Conservation (phyloP, 2,797 vertebrate species). For the Oryzias dopingdopingensis region DNA sequence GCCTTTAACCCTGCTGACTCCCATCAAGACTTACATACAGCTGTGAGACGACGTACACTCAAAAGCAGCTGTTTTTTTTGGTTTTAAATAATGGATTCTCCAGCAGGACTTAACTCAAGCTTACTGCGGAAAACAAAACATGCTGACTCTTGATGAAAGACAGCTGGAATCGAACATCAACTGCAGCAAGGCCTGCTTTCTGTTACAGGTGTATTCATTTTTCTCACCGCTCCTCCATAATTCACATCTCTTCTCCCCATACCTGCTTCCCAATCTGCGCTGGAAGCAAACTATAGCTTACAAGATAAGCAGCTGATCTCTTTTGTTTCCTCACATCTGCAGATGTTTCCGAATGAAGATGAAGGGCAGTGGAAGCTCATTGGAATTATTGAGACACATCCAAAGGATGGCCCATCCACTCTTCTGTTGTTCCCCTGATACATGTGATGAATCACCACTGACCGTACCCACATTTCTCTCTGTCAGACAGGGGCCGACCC, state of each 20-base stretch:
- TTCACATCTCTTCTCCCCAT: slow-evolving; percentile 34
- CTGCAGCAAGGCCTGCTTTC: slow-evolving; percentile 48
- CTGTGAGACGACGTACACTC: slow-evolving; percentile 71
- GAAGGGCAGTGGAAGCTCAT: slow-evolving; percentile 50
- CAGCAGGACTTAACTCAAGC: slow-evolving; percentile 52
- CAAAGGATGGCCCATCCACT: slow-evolving; percentile 62
- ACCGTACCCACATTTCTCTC: slow-evolving; percentile 82
- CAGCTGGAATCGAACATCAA: slow-evolving; percentile 69
- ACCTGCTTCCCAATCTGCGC: slow-evolving; percentile 24
- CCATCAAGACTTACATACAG: slow-evolving; percentile 65
- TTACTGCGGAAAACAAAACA: slow-evolving; percentile 51
- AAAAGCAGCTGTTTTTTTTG: slow-evolving; percentile 49
- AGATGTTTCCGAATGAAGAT: slow-evolving; percentile 53
- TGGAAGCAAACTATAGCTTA: slow-evolving; percentile 11
- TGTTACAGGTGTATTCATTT: slow-evolving; percentile 6
- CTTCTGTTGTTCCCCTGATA: slow-evolving; percentile 69
- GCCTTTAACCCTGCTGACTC: slow-evolving; percentile 61
- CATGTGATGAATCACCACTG: slow-evolving; percentile 79
- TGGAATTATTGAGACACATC: slow-evolving; percentile 68
- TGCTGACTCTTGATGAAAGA: slow-evolving; percentile 46
- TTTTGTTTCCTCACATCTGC: slow-evolving; percentile 36
- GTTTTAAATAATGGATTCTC: slow-evolving; percentile 64
- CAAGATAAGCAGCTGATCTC: slow-evolving; percentile 37
- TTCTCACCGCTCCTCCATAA: slow-evolving; percentile 18
- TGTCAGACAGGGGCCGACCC: slow-evolving; percentile 76